These are phyloP conservation scores for Alectoris magna DNA, from an alignment of 2,797 vertebrate genomes.

Conservation along the genomic window DNA sequence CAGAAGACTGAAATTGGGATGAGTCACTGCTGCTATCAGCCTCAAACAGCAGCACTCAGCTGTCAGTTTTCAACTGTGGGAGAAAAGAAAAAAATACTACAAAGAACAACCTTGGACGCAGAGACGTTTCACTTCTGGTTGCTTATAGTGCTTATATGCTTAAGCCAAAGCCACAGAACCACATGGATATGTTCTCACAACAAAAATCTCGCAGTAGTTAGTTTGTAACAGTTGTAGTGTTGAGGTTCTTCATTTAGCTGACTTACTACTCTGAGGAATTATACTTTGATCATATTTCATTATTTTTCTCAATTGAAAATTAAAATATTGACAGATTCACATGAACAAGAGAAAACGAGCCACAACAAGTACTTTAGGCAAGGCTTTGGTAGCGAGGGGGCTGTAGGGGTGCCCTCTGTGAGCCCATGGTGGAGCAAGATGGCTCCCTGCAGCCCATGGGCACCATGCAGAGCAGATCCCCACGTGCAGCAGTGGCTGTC, in stretches of 20 bases:
- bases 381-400: not conserved
- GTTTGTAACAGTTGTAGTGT: not conserved
- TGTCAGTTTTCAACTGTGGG: not conserved
- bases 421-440: not conserved
- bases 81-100: not conserved
- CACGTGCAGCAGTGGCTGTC: no score
- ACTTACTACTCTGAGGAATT: not conserved
- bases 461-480: no score
- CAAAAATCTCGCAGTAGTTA: not conserved
- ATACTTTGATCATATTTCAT: not conserved
- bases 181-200: not conserved
- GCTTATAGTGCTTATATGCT: not conserved
- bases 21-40: conserved; percentile 14
- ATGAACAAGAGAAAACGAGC: not conserved
- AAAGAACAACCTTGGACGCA: not conserved
- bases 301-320: not conserved
- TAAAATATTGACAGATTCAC: not conserved
- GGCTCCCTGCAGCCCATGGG: no score
- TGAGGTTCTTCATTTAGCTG: not conserved
- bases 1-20: not conserved
- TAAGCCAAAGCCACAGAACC: not conserved
- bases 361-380: not conserved
- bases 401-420: not conserved
- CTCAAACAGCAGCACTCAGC: not conserved
- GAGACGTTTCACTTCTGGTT: not conserved